phyloP scores from a whole-genome alignment of 2,113 vertebrate genomes.

The Struthio camelus region DNA sequence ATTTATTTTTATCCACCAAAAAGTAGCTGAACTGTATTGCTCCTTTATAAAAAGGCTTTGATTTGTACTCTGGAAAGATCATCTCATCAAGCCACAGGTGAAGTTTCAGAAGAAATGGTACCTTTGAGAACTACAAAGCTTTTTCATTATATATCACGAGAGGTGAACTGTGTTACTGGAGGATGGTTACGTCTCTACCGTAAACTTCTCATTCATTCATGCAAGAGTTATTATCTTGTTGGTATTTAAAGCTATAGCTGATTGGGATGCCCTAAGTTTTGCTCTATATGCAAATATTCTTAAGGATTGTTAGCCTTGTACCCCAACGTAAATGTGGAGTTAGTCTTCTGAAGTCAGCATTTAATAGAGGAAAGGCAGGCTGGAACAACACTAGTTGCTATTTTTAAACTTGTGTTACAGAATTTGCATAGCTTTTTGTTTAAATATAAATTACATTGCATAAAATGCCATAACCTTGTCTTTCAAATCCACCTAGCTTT shows the following conservation, averaged over 20 bases:
- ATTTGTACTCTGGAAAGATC: neutral
- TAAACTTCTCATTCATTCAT: neutral
- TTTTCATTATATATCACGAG: neutral
- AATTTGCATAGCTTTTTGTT: neutral
- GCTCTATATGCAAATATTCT: neutral
- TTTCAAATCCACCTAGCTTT: neutral
- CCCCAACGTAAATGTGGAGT: fast-evolving
- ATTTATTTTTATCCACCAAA: neutral
- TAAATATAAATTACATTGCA: fast-evolving
- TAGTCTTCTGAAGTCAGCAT: neutral
- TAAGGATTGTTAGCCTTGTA: neutral
- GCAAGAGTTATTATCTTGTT: neutral
- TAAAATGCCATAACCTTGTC: neutral
- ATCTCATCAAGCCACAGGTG: neutral
- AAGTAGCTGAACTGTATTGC: neutral
- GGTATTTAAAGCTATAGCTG: neutral
- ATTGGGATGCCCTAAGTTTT: neutral
- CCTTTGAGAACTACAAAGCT: neutral
- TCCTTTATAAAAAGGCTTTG: neutral
- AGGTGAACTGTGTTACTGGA: neutral
- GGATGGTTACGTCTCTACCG: fast-evolving
- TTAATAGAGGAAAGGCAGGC: neutral
- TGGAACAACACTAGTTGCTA: neutral
- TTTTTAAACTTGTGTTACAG: neutral
- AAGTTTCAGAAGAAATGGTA: neutral